Conservation (phyloP, 1,140 invertebrate genomes). For the Drosophila mayri region DNA sequence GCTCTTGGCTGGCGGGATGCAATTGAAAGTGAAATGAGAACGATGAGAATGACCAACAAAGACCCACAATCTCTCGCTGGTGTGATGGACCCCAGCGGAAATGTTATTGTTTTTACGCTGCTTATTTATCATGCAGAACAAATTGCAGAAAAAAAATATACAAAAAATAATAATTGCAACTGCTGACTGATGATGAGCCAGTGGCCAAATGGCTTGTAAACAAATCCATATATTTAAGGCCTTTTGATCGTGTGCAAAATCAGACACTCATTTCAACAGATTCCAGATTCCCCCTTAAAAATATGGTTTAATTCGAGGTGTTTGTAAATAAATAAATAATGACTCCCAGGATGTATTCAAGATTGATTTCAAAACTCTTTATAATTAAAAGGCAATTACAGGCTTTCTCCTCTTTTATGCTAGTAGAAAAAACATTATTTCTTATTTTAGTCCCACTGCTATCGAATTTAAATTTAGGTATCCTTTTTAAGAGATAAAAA, state of each 20-base stretch:
- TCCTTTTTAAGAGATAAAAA: not conserved
- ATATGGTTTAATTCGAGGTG: not conserved
- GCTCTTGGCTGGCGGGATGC: constrained; percentile 37
- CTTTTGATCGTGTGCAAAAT: not conserved
- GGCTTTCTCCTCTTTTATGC: not conserved
- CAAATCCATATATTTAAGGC: constrained; percentile 13
- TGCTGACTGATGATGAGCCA: constrained; percentile 34
- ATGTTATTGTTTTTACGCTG: constrained; percentile 58
- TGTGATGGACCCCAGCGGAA: constrained; percentile 57
- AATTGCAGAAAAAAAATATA: constrained; percentile 36
- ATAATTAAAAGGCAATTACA: not conserved
- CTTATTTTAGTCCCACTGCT: not conserved
- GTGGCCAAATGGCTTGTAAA: constrained; percentile 12
- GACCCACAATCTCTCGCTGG: constrained; percentile 33
- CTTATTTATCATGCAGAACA: constrained; percentile 57
- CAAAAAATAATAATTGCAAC: constrained; percentile 45
- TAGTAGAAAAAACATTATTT: not conserved
- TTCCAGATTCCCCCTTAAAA: not conserved
- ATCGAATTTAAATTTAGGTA: not conserved
- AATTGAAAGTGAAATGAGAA: constrained; percentile 73
- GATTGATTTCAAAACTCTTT: not conserved
- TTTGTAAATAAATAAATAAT: not conserved
- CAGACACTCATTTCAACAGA: not conserved
- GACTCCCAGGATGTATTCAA: not conserved
- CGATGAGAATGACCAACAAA: constrained; percentile 23